Evolutionary conservation across 2,797 vertebrate genomes (phyloP).

Genomic region (Myoxocephalus aenaeus): DNA sequence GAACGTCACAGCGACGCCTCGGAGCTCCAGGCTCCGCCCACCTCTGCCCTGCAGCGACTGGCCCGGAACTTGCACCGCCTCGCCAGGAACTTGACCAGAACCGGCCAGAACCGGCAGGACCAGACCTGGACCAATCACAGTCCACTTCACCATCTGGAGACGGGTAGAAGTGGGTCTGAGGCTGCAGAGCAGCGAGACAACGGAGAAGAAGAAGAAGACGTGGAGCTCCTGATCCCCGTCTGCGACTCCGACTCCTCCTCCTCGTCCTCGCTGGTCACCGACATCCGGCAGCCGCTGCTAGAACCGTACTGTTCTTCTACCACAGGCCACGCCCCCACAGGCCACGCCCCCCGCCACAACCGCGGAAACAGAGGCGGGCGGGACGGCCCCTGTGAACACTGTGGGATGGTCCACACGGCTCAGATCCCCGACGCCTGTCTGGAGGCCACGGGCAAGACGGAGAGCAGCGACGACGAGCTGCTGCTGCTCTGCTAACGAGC

Average conservation of each 20-base stretch:
- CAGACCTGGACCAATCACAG: slow-evolving; percentile 88
- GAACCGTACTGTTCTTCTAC: slow-evolving; percentile 79
- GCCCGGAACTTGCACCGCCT: slow-evolving; percentile 91
- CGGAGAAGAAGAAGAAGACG: slow-evolving; percentile 94
- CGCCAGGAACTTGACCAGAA: slow-evolving; percentile 85
- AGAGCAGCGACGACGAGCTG: slow-evolving; percentile 96
- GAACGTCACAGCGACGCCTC: slow-evolving; percentile 60
- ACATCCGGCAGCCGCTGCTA: slow-evolving; percentile 89
- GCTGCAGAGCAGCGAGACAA: slow-evolving; percentile 81
- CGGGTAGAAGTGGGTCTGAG: slow-evolving; percentile 80
- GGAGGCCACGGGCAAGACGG: slow-evolving; percentile 87
- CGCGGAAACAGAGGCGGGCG: slow-evolving; percentile 65
- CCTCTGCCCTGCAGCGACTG: slow-evolving; percentile 88
- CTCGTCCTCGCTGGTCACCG: slow-evolving; percentile 64
- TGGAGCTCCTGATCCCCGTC: slow-evolving; percentile 94
- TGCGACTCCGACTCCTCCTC: slow-evolving; percentile 85
- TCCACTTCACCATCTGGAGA: slow-evolving; percentile 92
- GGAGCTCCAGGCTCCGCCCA: slow-evolving; percentile 30
- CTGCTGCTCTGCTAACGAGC: slow-evolving; percentile 92
- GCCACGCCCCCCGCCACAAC: slow-evolving; percentile 41
- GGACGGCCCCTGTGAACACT: slow-evolving; percentile 95
- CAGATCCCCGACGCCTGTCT: slow-evolving; percentile 92
- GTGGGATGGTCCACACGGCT: slow-evolving; percentile 96
- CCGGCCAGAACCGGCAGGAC: slow-evolving; percentile 56
- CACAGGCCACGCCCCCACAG: no score